Evolutionary conservation across 2,797 vertebrate species (phyloP).

Genomic region (Choloepus didactylus): DNA sequence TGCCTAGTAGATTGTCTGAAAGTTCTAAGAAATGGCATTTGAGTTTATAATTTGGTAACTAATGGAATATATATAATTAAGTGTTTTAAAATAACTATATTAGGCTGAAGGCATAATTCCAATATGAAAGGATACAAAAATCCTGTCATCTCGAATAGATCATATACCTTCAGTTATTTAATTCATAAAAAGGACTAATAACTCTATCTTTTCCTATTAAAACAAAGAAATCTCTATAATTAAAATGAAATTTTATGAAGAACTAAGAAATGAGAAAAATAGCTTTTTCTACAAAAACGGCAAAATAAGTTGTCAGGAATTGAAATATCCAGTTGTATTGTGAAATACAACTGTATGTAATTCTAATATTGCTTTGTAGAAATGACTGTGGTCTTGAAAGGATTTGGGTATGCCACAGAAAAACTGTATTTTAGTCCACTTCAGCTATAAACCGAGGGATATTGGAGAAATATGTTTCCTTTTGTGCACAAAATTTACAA

Average conservation of each 20-base stretch:
- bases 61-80: background rate
- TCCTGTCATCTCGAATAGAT: background rate
- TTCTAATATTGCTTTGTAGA: background rate
- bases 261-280: background rate
- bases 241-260: background rate
- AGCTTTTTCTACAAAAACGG: background rate
- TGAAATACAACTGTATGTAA: background rate
- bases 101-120: background rate
- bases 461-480: background rate
- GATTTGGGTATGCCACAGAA: background rate
- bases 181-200: background rate
- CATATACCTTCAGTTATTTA: background rate
- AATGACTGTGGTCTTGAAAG: background rate
- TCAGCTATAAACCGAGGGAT: background rate
- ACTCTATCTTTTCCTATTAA: background rate
- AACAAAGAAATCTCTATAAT: background rate
- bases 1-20: background rate
- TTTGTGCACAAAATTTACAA: background rate
- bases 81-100: constrained; percentile 4
- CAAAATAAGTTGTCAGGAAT: background rate
- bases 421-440: background rate
- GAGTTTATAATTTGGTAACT: constrained; percentile 26
- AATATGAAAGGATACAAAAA: background rate
- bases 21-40: background rate
- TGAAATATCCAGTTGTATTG: background rate